phyloP scores from a whole-genome alignment of 2,797 vertebrate genomes.

The Hippopotamyrus pictus region DNA sequence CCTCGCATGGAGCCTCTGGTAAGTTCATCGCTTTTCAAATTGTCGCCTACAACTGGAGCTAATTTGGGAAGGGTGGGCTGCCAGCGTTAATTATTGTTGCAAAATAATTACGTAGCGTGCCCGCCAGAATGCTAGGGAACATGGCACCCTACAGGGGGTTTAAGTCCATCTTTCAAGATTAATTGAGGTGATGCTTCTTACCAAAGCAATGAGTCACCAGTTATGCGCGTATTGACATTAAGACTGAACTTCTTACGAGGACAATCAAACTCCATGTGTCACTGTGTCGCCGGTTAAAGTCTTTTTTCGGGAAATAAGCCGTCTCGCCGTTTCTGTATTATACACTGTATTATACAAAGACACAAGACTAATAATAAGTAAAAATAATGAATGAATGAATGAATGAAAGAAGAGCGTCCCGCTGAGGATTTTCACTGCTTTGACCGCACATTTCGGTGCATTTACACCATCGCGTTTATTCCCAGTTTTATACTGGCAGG shows the following conservation, averaged over 20 bases:
- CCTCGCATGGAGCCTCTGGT: conserved; percentile 70
- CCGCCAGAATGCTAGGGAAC: neutral
- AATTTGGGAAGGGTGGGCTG: conserved; percentile 23
- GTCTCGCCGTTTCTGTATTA: conserved; percentile 13
- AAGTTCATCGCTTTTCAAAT: conserved; percentile 40
- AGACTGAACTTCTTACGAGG: conserved; percentile 24
- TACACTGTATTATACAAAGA: neutral
- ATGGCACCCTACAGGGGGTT: neutral
- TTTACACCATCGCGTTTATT: neutral
- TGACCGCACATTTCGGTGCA: neutral
- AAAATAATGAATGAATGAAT: neutral
- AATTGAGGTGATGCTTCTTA: neutral
- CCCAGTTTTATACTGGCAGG: neutral
- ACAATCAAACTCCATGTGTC: conserved; percentile 1
- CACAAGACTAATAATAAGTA: neutral
- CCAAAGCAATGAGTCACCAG: neutral
- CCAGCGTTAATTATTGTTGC: conserved; percentile 1
- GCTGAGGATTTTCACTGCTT: neutral
- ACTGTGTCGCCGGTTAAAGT: neutral
- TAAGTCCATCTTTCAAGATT: neutral
- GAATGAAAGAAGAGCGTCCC: neutral
- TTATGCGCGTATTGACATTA: conserved; percentile 18
- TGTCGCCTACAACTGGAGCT: conserved; percentile 13
- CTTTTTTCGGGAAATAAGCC: conserved; percentile 23
- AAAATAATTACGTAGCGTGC: neutral